phyloP scores from a whole-genome alignment of 2,888 invertebrate species.

The Elgonia sp. region DNA sequence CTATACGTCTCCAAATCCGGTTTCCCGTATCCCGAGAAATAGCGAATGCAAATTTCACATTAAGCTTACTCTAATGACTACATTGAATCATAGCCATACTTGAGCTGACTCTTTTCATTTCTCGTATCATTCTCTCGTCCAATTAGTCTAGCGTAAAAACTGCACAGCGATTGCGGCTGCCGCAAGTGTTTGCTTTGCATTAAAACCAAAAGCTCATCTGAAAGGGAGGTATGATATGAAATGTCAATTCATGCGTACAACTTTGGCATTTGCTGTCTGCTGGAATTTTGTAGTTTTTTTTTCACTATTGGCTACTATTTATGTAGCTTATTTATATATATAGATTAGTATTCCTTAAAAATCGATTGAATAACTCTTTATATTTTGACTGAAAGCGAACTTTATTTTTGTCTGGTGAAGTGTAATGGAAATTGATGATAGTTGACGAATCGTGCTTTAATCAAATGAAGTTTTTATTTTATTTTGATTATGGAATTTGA shows the following conservation, averaged over 20 bases:
- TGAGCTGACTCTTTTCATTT: constrained; percentile 63
- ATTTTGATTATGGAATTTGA: too few relatives aligned
- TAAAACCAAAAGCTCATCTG: constrained; percentile 80
- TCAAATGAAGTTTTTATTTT: too few relatives aligned
- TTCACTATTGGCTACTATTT: neutral
- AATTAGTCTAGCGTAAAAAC: constrained; percentile 77
- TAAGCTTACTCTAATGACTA: constrained; percentile 71
- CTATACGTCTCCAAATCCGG: constrained; percentile 20
- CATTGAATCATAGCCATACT: constrained; percentile 44
- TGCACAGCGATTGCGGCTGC: constrained; percentile 73
- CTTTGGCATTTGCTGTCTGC: constrained; percentile 24
- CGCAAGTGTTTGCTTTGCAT: constrained; percentile 83
- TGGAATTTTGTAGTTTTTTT: constrained; percentile 8
- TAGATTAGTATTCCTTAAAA: neutral
- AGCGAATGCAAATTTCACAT: constrained; percentile 65
- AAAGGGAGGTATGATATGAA: constrained; percentile 51
- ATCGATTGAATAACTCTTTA: neutral
- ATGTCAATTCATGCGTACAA: constrained; percentile 51
- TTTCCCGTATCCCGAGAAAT: constrained; percentile 20
- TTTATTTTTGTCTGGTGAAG: too few relatives aligned
- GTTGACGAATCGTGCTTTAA: too few relatives aligned
- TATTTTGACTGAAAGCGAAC: too few relatives aligned
- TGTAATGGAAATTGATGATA: too few relatives aligned
- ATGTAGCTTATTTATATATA: too few relatives aligned
- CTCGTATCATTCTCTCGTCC: constrained; percentile 73